Conservation (phyloP, 2,113 vertebrate genomes). For the Tetrao urogallus region DNA sequence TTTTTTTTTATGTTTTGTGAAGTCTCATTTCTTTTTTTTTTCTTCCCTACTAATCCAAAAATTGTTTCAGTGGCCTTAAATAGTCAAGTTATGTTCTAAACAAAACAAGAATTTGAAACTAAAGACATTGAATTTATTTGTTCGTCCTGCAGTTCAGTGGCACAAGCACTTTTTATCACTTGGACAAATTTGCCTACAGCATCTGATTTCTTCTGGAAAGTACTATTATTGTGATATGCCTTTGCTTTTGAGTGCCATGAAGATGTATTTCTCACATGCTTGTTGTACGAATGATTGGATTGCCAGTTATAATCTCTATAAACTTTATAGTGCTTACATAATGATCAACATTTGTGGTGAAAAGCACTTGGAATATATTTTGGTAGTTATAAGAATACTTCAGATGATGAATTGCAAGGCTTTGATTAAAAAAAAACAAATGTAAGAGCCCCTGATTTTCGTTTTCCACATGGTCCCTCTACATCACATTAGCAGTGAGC, state of each 20-base stretch:
- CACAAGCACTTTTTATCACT: neutral
- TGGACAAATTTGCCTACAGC: neutral
- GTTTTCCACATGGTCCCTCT: neutral
- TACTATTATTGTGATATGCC: neutral
- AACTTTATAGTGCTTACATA: neutral
- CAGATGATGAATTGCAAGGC: neutral
- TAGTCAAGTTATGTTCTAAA: neutral
- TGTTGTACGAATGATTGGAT: neutral
- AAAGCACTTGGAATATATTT: constrained; percentile 38
- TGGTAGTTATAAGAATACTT: constrained; percentile 25
- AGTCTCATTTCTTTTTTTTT: neutral
- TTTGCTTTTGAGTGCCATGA: neutral
- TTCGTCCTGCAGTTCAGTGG: neutral
- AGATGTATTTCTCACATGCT: neutral
- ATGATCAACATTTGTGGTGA: neutral
- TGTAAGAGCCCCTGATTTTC: neutral
- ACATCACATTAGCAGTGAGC: neutral
- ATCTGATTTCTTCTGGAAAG: neutral
- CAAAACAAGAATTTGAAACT: neutral
- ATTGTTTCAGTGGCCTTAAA: neutral
- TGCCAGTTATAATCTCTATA: neutral
- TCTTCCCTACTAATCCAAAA: neutral
- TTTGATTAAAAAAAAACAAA: constrained; percentile 41
- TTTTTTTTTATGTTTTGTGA: neutral
- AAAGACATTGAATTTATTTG: neutral